Evolutionary conservation across 2,113 vertebrate genomes (phyloP).

Genomic region (Dolichallabes microphthalmus): DNA sequence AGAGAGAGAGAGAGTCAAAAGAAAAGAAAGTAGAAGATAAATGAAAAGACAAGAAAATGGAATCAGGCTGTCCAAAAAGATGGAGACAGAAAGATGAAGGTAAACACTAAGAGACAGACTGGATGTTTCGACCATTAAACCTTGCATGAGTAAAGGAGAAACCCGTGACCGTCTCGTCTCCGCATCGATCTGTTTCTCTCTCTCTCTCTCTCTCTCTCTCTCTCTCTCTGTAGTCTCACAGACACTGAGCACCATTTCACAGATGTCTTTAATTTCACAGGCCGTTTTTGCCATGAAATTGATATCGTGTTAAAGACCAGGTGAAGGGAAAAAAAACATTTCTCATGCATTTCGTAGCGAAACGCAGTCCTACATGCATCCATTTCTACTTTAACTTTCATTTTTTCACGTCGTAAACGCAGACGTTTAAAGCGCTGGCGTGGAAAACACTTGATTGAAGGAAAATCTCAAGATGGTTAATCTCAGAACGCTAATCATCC

Average conservation of each 20-base stretch:
- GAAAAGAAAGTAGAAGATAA: not conserved
- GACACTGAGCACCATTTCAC: slow-evolving; percentile 7
- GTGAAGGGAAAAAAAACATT: slow-evolving; percentile 15
- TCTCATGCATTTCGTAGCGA: not conserved
- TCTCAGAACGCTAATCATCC: not conserved
- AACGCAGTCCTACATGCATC: not conserved
- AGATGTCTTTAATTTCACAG: slow-evolving; percentile 33
- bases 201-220: not conserved
- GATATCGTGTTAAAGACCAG: slow-evolving; percentile 7
- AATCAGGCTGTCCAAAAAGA: not conserved
- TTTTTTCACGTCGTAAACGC: not conserved
- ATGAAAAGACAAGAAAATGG: not conserved
- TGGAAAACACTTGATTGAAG: not conserved
- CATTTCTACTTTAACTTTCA: not conserved
- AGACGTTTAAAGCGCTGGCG: not conserved
- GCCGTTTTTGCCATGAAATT: slow-evolving; percentile 25
- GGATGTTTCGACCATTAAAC: slow-evolving; percentile 4
- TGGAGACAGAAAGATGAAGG: not conserved
- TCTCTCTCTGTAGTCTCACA: not conserved
- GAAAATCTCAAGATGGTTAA: too few species aligned
- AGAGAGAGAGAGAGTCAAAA: not conserved
- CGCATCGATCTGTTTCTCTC: slow-evolving; percentile 1
- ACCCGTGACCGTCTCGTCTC: not conserved
- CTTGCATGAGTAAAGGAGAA: not conserved
- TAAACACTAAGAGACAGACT: not conserved